Base-by-base conservation (phyloP, 2,797 vertebrate genomes). In the Rhodeus uyekii region DNA sequence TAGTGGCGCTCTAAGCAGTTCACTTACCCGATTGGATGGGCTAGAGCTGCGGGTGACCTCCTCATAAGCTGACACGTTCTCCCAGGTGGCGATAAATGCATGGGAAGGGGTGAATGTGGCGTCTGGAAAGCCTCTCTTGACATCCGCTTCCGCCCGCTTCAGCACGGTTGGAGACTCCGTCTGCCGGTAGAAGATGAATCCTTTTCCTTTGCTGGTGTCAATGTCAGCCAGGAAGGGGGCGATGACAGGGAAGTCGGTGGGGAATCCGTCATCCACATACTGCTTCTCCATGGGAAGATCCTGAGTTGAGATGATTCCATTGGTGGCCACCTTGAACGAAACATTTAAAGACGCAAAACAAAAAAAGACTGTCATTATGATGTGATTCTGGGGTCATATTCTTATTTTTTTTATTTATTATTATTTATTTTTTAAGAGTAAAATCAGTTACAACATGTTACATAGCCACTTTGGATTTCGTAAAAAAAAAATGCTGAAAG, bases 231-330 rank as follows among this genome's bases (percentile, higher is more conserved):
- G 93, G 90, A 99, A 99, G 1, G 98, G 97, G 0, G 97, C 97
- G 9, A 99, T 92, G 76, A 94, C 96, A 0, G 98, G 98, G 90
- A 99, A 99, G 87, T 99, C 97, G 0, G 96, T 98, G 32, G 98
- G 98, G 84, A 99, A 96, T 78, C 95, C 95, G 0, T 99, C 96
- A 13, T 99, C 97, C 4, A 99, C 97, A 4, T 99, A 99, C 77
- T 99, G 97, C 83, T 96, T 98, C 88, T 99, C 98, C 92, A 96
- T 96, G 16, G 97, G 98, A 83, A 99, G 95, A 90, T 98, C 97
- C 89, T 97, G 96, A 69, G 95, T 94, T 73, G 98, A 99, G 90
- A 99, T 95, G 92, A 99, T 95, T 36, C 98, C 98, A n/a, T 99
- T 99, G 91, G 98, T 99, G 72, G 97, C 96, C 89, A 99, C 97